Evolutionary conservation across 2,888 invertebrate species (phyloP).

Genomic region (Lepidocyrtinus sp.): DNA sequence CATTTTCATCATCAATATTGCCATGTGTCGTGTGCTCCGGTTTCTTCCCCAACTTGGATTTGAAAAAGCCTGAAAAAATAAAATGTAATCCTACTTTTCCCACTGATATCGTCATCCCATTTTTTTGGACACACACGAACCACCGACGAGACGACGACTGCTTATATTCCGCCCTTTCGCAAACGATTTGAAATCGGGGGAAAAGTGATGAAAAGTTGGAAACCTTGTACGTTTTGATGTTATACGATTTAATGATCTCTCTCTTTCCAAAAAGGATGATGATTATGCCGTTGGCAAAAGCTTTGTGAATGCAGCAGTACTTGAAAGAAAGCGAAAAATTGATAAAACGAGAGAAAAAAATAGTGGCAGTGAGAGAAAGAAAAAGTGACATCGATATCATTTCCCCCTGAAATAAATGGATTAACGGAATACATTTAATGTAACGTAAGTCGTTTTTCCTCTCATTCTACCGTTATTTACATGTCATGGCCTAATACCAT

Average conservation of each 20-base stretch:
- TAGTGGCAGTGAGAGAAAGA: not conserved
- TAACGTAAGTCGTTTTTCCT: slow-evolving; percentile 27
- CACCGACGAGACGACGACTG: too few species aligned
- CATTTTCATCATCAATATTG: slow-evolving; percentile 13
- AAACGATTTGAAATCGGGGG: slow-evolving; percentile 12
- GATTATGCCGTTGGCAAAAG: not conserved
- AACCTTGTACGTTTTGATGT: not conserved
- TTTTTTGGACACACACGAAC: slow-evolving; percentile 35
- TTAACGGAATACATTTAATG: slow-evolving; percentile 15
- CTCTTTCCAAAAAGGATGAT: slow-evolving; percentile 12
- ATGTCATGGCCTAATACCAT: slow-evolving; percentile 10
- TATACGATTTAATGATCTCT: slow-evolving; percentile 31
- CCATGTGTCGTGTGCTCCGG: slow-evolving; percentile 10
- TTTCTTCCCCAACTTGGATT: not conserved
- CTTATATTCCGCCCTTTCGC: too few species aligned
- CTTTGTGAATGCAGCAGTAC: not conserved
- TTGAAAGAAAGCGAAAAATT: too few species aligned
- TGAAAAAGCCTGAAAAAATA: not conserved
- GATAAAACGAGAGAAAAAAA: slow-evolving; percentile 41
- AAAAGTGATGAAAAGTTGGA: slow-evolving; percentile 1
- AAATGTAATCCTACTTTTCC: slow-evolving; percentile 5
- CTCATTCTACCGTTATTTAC: slow-evolving; percentile 23
- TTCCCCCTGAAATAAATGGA: slow-evolving; percentile 11
- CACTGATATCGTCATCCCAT: too few species aligned
- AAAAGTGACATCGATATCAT: not conserved